phyloP scores from a whole-genome alignment of 2,888 invertebrate genomes.

The Doris montereyensis region DNA sequence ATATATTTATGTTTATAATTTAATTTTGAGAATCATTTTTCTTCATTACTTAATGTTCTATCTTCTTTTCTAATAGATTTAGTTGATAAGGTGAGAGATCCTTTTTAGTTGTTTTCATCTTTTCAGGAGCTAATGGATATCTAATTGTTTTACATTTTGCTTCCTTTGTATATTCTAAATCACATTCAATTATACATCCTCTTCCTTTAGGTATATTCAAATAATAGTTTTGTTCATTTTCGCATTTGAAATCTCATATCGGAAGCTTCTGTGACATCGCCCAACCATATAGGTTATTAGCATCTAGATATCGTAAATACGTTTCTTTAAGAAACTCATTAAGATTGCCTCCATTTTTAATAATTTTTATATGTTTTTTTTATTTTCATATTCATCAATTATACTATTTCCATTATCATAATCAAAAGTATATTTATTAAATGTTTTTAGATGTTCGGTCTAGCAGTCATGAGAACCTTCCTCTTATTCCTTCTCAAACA shows the following conservation, averaged over 20 bases:
- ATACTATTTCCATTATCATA: constrained; percentile 18
- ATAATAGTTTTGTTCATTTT: constrained; percentile 28
- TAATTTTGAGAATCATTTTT: constrained; percentile 44
- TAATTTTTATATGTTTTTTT: constrained; percentile 27
- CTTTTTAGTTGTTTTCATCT: constrained; percentile 34
- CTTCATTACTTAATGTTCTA: neutral
- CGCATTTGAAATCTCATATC: neutral
- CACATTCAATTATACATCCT: constrained; percentile 29
- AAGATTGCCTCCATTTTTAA: constrained; percentile 21
- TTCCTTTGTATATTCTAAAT: constrained; percentile 39
- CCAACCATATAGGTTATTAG: neutral
- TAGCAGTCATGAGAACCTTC: constrained; percentile 29
- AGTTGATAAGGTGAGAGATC: constrained; percentile 35
- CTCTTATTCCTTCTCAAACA: neutral
- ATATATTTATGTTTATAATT: constrained; percentile 52
- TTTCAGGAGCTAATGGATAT: constrained; percentile 38
- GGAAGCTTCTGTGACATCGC: neutral
- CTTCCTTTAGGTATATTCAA: constrained; percentile 31
- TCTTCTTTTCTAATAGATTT: constrained; percentile 32
- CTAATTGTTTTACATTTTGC: constrained; percentile 36
- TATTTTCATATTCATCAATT: constrained; percentile 30
- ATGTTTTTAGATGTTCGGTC: constrained; percentile 43
- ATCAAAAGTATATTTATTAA: constrained; percentile 31
- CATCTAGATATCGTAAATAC: constrained; percentile 13
- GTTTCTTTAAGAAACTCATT: constrained; percentile 27